These are phyloP conservation scores for Cheilosia impressa DNA, from an alignment of 2,888 invertebrate species.

Conservation along the genomic window DNA sequence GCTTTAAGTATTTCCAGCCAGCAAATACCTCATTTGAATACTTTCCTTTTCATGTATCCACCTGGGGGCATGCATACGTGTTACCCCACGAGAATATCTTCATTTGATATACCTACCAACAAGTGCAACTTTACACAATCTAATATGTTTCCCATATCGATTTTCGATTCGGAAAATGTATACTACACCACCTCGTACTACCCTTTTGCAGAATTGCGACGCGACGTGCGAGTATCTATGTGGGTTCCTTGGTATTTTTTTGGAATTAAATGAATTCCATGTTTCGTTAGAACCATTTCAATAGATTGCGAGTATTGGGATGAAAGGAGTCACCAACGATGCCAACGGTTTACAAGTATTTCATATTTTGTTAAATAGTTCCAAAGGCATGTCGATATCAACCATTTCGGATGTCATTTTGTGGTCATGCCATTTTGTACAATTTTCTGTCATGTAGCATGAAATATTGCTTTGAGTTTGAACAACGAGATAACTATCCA, in stretches of 20 bases:
- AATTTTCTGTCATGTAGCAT: no score
- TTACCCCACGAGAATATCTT: background rate
- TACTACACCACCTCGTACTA: background rate
- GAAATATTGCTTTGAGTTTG: no score
- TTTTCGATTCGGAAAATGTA: conserved; percentile 17
- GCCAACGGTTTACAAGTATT: background rate
- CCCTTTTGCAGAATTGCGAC: background rate
- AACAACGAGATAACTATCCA: no score
- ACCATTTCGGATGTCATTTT: no score
- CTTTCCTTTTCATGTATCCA: background rate
- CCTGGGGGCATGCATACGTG: background rate
- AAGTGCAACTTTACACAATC: conserved; percentile 4
- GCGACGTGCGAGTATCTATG: background rate
- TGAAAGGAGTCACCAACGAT: background rate
- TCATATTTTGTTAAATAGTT: no score
- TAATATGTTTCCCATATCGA: conserved; percentile 5
- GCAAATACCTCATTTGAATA: background rate
- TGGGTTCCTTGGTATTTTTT: background rate
- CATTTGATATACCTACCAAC: background rate
- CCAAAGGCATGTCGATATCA: no score
- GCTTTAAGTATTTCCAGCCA: background rate
- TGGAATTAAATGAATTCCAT: conserved; percentile 8
- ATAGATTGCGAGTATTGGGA: background rate
- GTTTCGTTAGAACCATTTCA: background rate
- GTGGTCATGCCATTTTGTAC: no score